Evolutionary conservation across 2,888 invertebrate genomes (phyloP), one percentile per base, ranked within the genome.

Genomic region (Apamea crenata): DNA sequence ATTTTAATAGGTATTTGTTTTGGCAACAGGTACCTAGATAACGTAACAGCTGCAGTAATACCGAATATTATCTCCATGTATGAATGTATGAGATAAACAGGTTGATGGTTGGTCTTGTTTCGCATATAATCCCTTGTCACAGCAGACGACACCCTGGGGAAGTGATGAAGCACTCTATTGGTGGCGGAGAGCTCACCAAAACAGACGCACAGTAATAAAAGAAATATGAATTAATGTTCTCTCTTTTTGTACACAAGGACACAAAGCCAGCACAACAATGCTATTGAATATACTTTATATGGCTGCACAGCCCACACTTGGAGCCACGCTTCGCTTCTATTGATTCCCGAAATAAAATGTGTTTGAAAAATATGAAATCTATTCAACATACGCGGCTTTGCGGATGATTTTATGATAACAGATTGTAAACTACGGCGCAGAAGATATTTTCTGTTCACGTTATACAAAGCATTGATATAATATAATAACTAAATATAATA

Each of bases 111-210:
- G n/a, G 56, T 18, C 63, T 53, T 67, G 53, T 71, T 63, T 36
- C 50, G n/a, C 40, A 44, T 81, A 71, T 56, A 77, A 67, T 83
- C 86, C 82, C 83, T 68, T 75, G 74, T 75, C 84, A 72, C 32
- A 59, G 44, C 14, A 65, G 59, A 83, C 83, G 89, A 81, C 81
- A 65, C 88, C 74, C 80, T 47, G 16, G 88, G 86, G 88, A 85
- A 70, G 53, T n/a, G 59, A 68, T 32, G 74, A 59, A 86, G 77
- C 74, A 65, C 71, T 86, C 67, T 68, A 69, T 74, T 74, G 67
- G 81, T 32, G 32, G 29, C 66, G n/a, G 40, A 66, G 80, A 80
- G 59, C 50, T 8, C 53, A 32, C 56, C 47, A 40, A 67, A 69
- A 61, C 81, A 72, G 29, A 47, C 47, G 56, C 44, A 56, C 36